Evolutionary conservation across 2,113 vertebrate species (phyloP), one percentile per base, ranked within the genome.

Genomic region (Cyanoramphus novaezelandiae): DNA sequence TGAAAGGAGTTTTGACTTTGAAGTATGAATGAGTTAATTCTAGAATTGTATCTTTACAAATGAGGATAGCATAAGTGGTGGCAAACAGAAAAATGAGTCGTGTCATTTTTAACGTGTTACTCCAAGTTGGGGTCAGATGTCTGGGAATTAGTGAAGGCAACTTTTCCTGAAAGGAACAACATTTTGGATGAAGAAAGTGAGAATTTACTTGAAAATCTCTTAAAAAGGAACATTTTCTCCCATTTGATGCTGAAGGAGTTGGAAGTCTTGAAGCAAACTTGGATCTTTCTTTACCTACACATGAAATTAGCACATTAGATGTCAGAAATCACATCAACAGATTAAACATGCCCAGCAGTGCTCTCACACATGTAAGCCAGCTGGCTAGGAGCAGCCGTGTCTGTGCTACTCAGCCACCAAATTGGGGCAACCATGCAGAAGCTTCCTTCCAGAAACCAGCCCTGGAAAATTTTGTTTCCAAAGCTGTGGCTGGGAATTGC

Each of bases 361-460:
- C 14, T 71, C 28, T 78, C 2, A 1, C 0, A 0, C 17, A 1
- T 3, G 3, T 57, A 64, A 53, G 65, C 68, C 86, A 92, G 91
- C 81, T 92, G 94, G 64, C 62, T 57, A 91, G 52, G 43, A 82
- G 25, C 0, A 1, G 13, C 47, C 0, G 0, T 43, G 69, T 39
- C 77, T 75, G 33, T 11, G 35, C 64, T 64, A 2, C 28, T 55
- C 77, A 89, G 50, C 20, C 62, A 72, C 60, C 57, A 44, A 87
- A 81, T 33, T 20, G 57, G 33, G 18, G 57, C 0, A 0, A 64
- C 52, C 31, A 17, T 6, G 33, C 21, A 84, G 21, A 23, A 13
- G 1, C 13, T 65, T 74, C 63, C 46, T 83, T 29, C 25, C 47
- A 84, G 86, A n/a, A 92, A 37, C 8, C 33, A 75, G 33, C 17